phyloP scores from a whole-genome alignment of 2,113 vertebrate species.

The Poecile atricapillus region DNA sequence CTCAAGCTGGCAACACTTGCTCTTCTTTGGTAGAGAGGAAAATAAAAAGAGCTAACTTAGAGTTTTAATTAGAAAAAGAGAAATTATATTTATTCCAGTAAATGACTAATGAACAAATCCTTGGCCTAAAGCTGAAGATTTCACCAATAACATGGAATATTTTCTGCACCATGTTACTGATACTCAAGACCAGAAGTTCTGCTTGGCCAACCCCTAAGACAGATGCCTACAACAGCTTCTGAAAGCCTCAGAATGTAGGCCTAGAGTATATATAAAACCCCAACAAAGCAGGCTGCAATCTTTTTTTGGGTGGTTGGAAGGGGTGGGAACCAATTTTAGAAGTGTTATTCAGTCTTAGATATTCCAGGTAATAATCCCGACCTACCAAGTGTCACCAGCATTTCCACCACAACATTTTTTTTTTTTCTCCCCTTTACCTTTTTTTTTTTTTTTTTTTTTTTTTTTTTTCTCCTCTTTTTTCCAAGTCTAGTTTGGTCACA shows the following conservation, averaged over 20 bases:
- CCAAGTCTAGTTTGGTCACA: neutral
- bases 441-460: neutral
- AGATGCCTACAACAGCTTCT: neutral
- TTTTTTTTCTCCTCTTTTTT: neutral
- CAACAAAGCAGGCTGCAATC: neutral
- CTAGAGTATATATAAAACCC: neutral
- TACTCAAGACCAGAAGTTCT: neutral
- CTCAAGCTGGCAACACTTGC: neutral
- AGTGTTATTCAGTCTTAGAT: neutral
- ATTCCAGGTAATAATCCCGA: neutral
- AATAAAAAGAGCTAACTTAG: neutral
- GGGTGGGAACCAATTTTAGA: neutral
- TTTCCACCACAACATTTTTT: neutral
- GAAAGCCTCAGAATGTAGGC: neutral
- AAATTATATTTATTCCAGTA: neutral
- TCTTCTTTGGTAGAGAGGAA: neutral
- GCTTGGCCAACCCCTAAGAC: neutral
- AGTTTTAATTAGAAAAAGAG: neutral
- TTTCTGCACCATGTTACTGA: neutral
- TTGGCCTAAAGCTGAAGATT: neutral
- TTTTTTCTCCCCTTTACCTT: rapidly evolving
- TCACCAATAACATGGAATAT: neutral
- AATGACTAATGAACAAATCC: neutral
- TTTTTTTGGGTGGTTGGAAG: neutral
- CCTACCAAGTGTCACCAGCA: neutral